Conservation (phyloP, 2,113 vertebrate species). For the Orthonyx spaldingii region DNA sequence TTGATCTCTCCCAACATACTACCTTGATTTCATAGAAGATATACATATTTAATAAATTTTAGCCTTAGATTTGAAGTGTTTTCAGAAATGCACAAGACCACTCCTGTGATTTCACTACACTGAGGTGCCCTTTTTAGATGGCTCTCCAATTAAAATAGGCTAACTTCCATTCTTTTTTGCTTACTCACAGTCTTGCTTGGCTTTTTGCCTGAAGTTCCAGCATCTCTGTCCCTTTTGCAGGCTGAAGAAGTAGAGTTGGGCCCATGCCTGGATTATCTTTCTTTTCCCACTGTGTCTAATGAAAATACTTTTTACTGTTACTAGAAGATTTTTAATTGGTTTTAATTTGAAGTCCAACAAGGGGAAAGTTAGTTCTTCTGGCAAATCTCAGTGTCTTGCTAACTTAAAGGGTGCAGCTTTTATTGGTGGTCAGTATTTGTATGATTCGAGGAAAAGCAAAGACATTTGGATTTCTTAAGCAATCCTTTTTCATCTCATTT, state of each 20-base stretch:
- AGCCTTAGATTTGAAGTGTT: background rate
- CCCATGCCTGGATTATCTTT: background rate
- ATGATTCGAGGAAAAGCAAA: background rate
- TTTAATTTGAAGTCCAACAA: background rate
- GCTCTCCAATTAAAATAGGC: background rate
- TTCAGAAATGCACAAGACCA: background rate
- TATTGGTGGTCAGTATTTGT: background rate
- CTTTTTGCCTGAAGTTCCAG: background rate
- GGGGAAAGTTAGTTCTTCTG: background rate
- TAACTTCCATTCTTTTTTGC: background rate
- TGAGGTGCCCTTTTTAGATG: background rate
- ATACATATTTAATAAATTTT: background rate
- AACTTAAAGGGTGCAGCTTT: background rate
- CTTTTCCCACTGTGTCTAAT: background rate
- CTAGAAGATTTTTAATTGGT: background rate
- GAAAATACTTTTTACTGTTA: background rate
- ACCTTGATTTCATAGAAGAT: background rate
- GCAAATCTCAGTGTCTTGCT: background rate
- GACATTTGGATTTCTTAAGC: background rate
- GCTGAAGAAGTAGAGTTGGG: background rate
- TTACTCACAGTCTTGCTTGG: background rate
- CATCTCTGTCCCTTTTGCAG: background rate
- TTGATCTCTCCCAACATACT: background rate
- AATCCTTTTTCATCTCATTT: background rate
- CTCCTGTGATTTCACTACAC: background rate